Percentiles rank a stretch among this genome's conserved stretches.
phyloP scores from a whole-genome alignment of 2,888 invertebrate genomes.

The Drosophila maculinotata region DNA sequence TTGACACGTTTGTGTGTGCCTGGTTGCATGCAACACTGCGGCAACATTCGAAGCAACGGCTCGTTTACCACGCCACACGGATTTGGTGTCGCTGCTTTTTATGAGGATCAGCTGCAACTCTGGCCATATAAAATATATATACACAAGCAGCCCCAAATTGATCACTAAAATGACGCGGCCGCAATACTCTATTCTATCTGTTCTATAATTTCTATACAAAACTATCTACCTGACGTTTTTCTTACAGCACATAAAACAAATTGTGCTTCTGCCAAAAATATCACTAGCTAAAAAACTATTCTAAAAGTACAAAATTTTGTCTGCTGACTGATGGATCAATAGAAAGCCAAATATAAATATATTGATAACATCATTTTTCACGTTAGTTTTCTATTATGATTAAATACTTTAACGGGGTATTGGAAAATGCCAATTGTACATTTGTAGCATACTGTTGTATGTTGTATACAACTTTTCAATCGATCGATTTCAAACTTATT shows the following conservation, averaged over 20 bases:
- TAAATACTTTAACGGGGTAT: neutral
- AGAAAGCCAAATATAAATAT: no score
- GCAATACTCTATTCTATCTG: conserved; percentile 40
- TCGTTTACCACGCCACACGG: conserved; percentile 75
- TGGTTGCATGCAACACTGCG: conserved; percentile 59
- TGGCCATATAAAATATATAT: conserved; percentile 71
- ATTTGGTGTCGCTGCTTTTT: conserved; percentile 79
- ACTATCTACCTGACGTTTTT: neutral
- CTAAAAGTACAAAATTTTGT: no score
- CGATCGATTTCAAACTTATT: no score
- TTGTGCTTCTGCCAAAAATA: conserved; percentile 8
- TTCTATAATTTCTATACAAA: neutral
- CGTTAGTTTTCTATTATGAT: no score
- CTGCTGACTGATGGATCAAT: no score
- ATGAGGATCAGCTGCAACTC: conserved; percentile 80
- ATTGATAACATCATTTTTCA: no score
- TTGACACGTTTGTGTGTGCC: conserved; percentile 58
- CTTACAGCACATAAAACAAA: neutral
- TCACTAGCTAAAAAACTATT: neutral
- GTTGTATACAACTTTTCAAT: no score
- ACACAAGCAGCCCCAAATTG: conserved; percentile 42
- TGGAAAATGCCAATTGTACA: no score
- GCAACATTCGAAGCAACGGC: conserved; percentile 63
- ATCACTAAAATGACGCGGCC: conserved; percentile 33
- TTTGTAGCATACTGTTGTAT: no score